A percentile compares a stretch with the other conserved stretches of the same genome.
Conservation (phyloP, 2,113 vertebrate genomes). For the Oreocharis arfaki region DNA sequence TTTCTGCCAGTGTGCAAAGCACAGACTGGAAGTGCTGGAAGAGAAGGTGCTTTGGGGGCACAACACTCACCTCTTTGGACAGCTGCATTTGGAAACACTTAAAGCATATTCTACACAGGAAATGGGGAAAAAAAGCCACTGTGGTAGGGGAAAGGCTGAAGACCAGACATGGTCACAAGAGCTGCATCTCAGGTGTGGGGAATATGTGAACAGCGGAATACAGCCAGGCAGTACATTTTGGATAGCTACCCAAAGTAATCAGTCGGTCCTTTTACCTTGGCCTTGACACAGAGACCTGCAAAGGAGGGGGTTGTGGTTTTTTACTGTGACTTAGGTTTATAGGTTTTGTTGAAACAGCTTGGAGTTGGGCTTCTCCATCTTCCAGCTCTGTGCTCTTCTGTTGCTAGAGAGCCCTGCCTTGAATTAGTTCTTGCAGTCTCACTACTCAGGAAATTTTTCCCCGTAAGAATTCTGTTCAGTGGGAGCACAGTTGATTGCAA, state of each 20-base stretch:
- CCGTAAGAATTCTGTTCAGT: not conserved
- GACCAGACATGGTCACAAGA: not conserved
- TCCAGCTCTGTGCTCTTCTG: not conserved
- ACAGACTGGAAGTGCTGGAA: not conserved
- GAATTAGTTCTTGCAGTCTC: not conserved
- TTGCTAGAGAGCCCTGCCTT: not conserved
- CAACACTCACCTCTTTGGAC: not conserved
- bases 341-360: not conserved
- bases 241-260: accelerated
- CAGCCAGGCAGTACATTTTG: not conserved
- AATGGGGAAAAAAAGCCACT: not conserved
- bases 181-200: not conserved
- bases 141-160: not conserved
- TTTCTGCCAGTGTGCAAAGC: not conserved
- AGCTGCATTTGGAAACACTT: not conserved
- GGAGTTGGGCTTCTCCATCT: not conserved
- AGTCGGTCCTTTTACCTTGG: not conserved
- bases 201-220: not conserved
- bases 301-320: not conserved
- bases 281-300: not conserved
- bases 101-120: not conserved
- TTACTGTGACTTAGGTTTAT: not conserved
- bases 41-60: not conserved
- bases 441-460: conserved; percentile 5
- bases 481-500: not conserved